phyloP scores from a whole-genome alignment of 2,113 vertebrate genomes.

The Eidolon helvum region DNA sequence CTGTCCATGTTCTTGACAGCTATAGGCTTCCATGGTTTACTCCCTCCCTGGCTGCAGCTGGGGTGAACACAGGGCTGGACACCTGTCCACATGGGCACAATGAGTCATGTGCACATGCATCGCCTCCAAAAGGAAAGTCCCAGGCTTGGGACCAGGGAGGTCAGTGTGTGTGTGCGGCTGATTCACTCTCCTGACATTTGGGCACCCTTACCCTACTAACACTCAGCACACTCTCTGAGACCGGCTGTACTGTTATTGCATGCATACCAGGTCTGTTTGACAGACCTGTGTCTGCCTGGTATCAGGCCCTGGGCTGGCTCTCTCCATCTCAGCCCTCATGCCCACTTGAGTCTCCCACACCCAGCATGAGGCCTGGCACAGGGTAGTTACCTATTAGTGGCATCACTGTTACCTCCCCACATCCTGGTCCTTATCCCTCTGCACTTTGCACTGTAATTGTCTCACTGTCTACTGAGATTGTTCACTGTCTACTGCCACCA shows the following conservation, averaged over 20 bases:
- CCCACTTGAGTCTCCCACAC: neutral
- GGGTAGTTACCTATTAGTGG: neutral
- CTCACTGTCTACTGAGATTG: neutral
- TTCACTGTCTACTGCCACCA: neutral
- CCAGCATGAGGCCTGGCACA: neutral
- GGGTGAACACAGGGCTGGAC: slow-evolving; percentile 24
- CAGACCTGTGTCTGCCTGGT: neutral
- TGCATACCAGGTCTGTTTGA: accelerated
- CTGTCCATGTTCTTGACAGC: slow-evolving; percentile 71
- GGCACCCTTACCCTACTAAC: accelerated
- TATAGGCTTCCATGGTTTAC: slow-evolving; percentile 76
- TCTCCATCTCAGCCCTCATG: neutral
- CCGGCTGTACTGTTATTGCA: too few relatives aligned
- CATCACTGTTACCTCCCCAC: neutral
- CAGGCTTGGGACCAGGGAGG: neutral
- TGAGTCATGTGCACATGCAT: neutral
- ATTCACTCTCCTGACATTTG: neutral
- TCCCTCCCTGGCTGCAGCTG: slow-evolving; percentile 71
- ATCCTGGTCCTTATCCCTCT: neutral
- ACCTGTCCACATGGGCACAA: slow-evolving; percentile 13
- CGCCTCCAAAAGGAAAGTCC: accelerated
- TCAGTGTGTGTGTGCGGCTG: neutral
- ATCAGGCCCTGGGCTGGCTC: neutral
- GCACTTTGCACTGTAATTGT: neutral
- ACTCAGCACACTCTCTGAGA: neutral